Conservation (phyloP, 2,113 vertebrate genomes). For the Telmatochromis sp. region DNA sequence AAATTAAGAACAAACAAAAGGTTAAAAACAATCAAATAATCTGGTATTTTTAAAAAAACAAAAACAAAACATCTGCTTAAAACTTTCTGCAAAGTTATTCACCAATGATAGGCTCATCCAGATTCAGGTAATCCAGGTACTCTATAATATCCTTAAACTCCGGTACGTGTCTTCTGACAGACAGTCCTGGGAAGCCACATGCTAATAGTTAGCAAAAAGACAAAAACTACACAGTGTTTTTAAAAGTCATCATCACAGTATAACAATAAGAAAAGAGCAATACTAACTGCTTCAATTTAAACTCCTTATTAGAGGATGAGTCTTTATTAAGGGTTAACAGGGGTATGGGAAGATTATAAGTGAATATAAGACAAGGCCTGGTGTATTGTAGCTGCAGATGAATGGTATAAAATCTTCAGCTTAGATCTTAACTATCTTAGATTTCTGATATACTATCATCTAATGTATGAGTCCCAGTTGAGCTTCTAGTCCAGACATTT, state of each 20-base stretch:
- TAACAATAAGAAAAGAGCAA: neutral
- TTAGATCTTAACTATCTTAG: neutral
- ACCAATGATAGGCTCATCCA: constrained; percentile 75
- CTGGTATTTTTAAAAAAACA: neutral
- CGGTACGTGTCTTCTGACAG: constrained; percentile 31
- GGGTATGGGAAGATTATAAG: neutral
- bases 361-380: neutral
- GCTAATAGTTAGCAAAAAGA: neutral
- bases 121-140: constrained; percentile 68
- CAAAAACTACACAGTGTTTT: neutral
- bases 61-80: neutral
- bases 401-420: neutral
- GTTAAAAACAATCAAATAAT: neutral
- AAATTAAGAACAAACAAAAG: neutral
- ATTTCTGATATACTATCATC: neutral
- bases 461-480: neutral
- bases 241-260: neutral
- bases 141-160: constrained; percentile 59
- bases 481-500: neutral
- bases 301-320: neutral
- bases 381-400: neutral
- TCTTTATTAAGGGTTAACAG: neutral
- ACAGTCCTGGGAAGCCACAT: constrained; percentile 50
- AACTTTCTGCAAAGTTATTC: neutral
- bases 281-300: neutral